These are phyloP conservation scores for Lithobius niger DNA, from an alignment of 1,140 invertebrate genomes.

Conservation along the genomic window DNA sequence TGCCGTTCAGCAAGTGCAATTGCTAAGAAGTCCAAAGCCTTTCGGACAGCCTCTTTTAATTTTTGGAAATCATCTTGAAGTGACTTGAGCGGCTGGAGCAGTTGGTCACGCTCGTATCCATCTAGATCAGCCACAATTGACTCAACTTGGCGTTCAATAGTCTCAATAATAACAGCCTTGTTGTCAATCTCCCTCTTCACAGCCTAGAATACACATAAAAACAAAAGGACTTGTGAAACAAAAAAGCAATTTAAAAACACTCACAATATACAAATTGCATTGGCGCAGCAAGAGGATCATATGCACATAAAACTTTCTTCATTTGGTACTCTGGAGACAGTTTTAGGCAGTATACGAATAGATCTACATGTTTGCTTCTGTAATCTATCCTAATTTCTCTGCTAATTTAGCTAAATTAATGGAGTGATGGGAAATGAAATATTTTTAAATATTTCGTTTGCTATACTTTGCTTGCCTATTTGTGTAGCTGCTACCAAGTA, in stretches of 20 bases:
- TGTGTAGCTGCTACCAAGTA: too few species aligned
- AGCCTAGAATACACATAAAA: not conserved
- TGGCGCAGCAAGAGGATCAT: not conserved
- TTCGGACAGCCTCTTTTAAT: not conserved
- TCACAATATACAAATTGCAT: not conserved
- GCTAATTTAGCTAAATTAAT: too few species aligned
- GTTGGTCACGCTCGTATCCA: slow-evolving; percentile 3
- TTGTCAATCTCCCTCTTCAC: not conserved
- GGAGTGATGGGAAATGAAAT: too few species aligned
- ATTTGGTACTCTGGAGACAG: too few species aligned
- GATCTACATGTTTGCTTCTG: not conserved
- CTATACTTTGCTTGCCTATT: too few species aligned
- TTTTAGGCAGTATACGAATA: too few species aligned
- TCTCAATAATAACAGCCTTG: slow-evolving; percentile 10
- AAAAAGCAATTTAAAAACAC: not conserved
- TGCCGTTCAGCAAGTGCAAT: slow-evolving; percentile 41
- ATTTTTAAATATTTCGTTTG: too few species aligned
- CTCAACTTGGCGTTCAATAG: not conserved
- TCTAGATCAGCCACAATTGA: not conserved
- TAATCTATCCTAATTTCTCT: not conserved
- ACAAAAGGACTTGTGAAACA: not conserved
- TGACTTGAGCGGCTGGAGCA: not conserved
- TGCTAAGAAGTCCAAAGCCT: slow-evolving; percentile 16
- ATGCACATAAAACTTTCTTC: not conserved
- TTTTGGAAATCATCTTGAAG: slow-evolving; percentile 6